Evolutionary conservation across 2,797 vertebrate species (phyloP), one percentile per base, ranked within the genome.

Genomic region (Corythornis leucogaster): DNA sequence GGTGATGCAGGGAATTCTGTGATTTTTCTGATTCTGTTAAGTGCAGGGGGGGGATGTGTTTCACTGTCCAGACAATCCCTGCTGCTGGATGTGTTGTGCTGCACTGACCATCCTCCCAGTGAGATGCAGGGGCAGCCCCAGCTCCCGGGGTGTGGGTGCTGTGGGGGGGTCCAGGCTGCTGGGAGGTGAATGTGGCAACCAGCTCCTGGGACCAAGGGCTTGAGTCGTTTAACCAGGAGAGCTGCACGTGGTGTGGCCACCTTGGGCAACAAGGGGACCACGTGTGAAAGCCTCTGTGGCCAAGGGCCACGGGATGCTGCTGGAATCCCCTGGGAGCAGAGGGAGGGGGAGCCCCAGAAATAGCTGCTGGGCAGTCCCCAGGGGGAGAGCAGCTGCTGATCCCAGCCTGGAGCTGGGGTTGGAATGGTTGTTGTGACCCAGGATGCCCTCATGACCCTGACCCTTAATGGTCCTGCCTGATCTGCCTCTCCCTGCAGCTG

Each of bases 11-110:
- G 78, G 38, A 35, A 35, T 35, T 35, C 35, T 35, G 35, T 35
- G 35, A 35, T 35, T 35, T 35, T 35, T 35, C 5, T 35, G 9
- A 35, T 35, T 35, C 35, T 35, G 9, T 35, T 35, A 53, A 70
- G 35, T 1, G 33, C 22, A 24, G 35, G 0, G 4, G 48, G 33
- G 33, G 38, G 42, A 14, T 1, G 1, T 17, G 2, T 67, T 54
- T 79, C 35, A 4, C 70, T 24, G 28, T 5, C 13, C 7, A 42
- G 67, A 13, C 24, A 28, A 75, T n/a, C 15, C 35, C 46, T 61
- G 26, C 9, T 42, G 69, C 46, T 43, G 11, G 5, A 5, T 6
- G 42, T 10, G 10, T 33, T 21, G 40, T 53, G 31, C 15, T 20
- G 63, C 20, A 5, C 9, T 1, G 22, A 24, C 25, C 33, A 30